phyloP scores from a whole-genome alignment of 2,113 vertebrate species.

The Rhombomys opimus region DNA sequence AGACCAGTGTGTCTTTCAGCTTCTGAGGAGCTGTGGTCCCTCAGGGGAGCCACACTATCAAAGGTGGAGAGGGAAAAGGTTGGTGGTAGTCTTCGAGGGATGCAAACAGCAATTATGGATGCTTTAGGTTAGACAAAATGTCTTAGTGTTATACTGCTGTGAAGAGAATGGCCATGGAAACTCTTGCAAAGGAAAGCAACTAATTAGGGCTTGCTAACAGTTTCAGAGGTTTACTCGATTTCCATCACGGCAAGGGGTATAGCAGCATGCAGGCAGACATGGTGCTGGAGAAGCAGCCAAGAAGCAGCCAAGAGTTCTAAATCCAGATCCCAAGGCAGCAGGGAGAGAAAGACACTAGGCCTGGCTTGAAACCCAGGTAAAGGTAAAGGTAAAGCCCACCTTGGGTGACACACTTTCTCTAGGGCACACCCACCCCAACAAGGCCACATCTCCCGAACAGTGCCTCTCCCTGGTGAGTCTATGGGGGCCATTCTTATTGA shows the following conservation, averaged over 20 bases:
- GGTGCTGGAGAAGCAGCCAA: background rate
- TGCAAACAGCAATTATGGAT: background rate
- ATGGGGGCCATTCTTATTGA: background rate
- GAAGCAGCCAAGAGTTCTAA: background rate
- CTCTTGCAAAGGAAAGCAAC: background rate
- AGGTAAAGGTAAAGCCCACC: background rate
- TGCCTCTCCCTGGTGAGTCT: background rate
- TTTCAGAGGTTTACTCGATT: background rate
- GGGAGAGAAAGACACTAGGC: background rate
- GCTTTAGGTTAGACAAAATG: background rate
- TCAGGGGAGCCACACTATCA: no score
- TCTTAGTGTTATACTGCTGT: background rate
- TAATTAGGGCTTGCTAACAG: background rate
- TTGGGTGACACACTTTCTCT: background rate
- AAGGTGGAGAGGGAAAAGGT: no score
- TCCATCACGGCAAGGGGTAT: background rate
- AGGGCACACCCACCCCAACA: background rate
- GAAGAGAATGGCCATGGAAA: background rate
- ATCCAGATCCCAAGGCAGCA: background rate
- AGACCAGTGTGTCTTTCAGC: rapidly evolving
- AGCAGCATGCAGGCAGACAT: background rate
- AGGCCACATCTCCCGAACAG: background rate
- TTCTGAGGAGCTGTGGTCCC: no score
- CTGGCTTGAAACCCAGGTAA: background rate
- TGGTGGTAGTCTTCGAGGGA: rapidly evolving